These are phyloP conservation scores for Sebastes trivittatus DNA, from an alignment of 2,797 vertebrate genomes.

Conservation along the genomic window DNA sequence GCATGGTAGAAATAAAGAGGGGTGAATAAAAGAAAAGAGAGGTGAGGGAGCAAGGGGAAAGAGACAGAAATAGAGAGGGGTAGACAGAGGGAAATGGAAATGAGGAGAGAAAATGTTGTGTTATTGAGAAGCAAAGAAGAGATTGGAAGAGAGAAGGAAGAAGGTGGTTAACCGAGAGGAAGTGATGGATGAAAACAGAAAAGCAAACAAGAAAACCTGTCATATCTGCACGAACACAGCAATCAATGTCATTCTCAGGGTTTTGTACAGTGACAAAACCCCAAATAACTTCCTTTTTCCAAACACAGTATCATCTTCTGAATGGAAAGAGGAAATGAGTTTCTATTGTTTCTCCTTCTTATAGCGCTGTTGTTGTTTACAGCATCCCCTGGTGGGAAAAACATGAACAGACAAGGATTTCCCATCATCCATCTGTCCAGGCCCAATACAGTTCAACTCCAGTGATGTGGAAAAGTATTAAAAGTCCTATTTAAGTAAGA, in stretches of 20 bases:
- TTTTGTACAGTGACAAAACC: neutral
- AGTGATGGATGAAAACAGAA: neutral
- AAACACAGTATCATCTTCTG: neutral
- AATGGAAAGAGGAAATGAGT: slow-evolving; percentile 38
- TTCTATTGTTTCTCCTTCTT: neutral
- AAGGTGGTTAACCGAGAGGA: neutral
- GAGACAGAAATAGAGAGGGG: neutral
- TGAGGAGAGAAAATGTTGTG: neutral
- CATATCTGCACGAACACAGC: neutral
- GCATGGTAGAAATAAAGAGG: neutral
- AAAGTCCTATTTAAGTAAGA: neutral
- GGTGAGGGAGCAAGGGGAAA: neutral
- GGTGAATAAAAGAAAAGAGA: neutral
- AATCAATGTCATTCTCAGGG: neutral
- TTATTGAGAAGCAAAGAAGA: neutral
- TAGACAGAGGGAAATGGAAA: neutral
- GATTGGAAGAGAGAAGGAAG: neutral
- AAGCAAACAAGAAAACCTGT: neutral
- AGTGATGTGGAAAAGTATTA: neutral
- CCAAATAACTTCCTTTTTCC: slow-evolving; percentile 10
- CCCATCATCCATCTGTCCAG: neutral
- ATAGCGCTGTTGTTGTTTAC: slow-evolving; percentile 27
- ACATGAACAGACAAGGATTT: neutral
- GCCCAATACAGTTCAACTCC: neutral
- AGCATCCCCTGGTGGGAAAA: slow-evolving; percentile 73